A percentile compares a stretch with the other conserved stretches of the same genome.
Conservation (phyloP, 2,888 invertebrate genomes). For the Torymus aiolomorphi region DNA sequence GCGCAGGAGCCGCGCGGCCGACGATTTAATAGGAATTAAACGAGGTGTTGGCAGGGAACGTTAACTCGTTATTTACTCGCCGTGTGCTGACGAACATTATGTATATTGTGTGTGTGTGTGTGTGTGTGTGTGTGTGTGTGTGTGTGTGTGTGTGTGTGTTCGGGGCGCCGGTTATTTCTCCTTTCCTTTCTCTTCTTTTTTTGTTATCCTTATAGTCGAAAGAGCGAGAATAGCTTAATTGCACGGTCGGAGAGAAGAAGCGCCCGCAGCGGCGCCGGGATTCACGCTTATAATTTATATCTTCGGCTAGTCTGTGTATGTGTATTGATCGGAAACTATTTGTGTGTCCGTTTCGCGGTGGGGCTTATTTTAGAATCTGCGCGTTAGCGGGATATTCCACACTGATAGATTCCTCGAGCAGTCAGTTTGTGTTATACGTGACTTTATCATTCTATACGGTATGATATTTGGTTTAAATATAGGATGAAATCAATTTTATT, state of each 20-base stretch:
- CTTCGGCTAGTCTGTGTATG: conserved; percentile 1
- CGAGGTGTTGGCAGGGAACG: conserved; percentile 63
- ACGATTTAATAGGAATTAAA: conserved; percentile 66
- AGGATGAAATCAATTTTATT: no score
- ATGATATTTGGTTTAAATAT: no score
- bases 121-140: conserved; percentile 30
- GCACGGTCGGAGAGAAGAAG: conserved; percentile 16
- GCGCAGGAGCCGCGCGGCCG: conserved; percentile 50
- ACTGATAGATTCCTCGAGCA: no score
- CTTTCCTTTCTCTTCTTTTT: not conserved
- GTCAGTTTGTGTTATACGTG: no score
- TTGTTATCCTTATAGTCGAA: not conserved
- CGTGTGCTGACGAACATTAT: conserved; percentile 40
- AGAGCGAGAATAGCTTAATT: conserved; percentile 52
- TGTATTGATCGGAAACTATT: conserved; percentile 9
- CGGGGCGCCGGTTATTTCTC: not conserved
- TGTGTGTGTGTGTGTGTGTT: conserved; percentile 19
- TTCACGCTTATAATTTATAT: conserved; percentile 25
- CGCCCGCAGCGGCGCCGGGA: not conserved
- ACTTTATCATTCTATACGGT: no score
- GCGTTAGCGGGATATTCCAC: no score
- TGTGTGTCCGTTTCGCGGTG: not conserved
- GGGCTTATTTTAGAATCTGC: no score
- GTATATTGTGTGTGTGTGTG: conserved; percentile 25
- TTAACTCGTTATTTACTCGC: conserved; percentile 65